Percentiles rank a stretch among this genome's conserved stretches.
Evolutionary conservation across 2,888 invertebrate species (phyloP).

Genomic region (Eupithecia insigniata): DNA sequence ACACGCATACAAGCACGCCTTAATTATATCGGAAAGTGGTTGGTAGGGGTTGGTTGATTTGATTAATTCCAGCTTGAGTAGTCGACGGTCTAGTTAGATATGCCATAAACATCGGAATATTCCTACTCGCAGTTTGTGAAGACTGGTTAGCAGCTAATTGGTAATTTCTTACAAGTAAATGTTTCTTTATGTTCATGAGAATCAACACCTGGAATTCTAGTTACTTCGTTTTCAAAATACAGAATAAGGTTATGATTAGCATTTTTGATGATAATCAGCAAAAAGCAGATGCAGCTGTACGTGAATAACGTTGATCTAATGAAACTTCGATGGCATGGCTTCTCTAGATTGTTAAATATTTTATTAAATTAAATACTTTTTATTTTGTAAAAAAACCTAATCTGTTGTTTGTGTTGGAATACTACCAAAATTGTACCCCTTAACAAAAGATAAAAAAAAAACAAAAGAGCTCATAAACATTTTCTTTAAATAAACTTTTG

Average conservation of each 20-base stretch:
- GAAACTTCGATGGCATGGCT: neutral
- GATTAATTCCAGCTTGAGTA: conserved; percentile 82
- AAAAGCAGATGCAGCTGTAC: neutral
- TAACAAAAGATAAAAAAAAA: too few relatives aligned
- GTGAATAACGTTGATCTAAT: neutral
- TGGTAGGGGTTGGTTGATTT: conserved; percentile 83
- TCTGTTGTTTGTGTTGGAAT: neutral
- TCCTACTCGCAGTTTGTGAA: conserved; percentile 64
- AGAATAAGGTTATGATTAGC: conserved; percentile 8
- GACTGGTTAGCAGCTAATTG: conserved; percentile 64
- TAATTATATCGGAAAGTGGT: conserved; percentile 85
- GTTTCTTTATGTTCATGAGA: conserved; percentile 38
- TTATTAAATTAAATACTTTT: neutral
- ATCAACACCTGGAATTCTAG: conserved; percentile 31
- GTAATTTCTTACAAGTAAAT: conserved; percentile 55
- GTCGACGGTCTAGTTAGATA: conserved; percentile 75
- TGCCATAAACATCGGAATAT: conserved; percentile 78
- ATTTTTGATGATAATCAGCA: conserved; percentile 10
- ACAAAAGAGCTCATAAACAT: neutral
- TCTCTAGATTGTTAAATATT: neutral
- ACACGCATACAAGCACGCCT: conserved; percentile 79
- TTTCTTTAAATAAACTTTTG: neutral
- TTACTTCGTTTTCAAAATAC: conserved; percentile 11
- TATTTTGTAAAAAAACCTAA: neutral
- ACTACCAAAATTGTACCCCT: neutral